Conservation (phyloP, 2,797 vertebrate species). For the Pagetopsis macropterus region DNA sequence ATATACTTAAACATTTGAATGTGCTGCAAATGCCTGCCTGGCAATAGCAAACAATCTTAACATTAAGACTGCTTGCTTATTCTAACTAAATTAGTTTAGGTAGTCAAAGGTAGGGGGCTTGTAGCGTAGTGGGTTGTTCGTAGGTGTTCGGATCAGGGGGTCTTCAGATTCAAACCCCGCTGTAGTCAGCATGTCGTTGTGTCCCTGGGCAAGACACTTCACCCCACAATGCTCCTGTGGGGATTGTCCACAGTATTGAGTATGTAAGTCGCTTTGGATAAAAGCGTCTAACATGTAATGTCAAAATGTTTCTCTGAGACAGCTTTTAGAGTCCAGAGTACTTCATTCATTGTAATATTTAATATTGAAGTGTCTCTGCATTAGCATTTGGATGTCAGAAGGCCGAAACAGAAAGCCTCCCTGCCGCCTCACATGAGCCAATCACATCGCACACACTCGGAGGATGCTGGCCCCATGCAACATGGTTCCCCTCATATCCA, state of each 20-base stretch:
- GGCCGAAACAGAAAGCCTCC: conserved; percentile 29
- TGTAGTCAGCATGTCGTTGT: too few species aligned
- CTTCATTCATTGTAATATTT: conserved; percentile 1
- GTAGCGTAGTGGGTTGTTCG: too few species aligned
- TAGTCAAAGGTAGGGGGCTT: not conserved
- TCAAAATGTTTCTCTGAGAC: not conserved
- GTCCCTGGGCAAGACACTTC: too few species aligned
- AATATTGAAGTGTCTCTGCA: conserved; percentile 4
- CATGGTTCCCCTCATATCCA: conserved; percentile 74
- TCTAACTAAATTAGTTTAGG: conserved; percentile 24
- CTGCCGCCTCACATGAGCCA: conserved; percentile 38
- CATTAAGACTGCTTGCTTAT: conserved; percentile 23
- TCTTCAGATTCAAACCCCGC: too few species aligned
- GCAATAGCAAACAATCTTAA: not conserved
- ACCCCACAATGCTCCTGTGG: too few species aligned
- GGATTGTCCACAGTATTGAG: too few species aligned
- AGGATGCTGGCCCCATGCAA: conserved; percentile 55
- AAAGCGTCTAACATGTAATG: not conserved
- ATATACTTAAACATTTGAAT: conserved; percentile 6
- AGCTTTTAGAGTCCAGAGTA: too few species aligned
- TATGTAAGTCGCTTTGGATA: too few species aligned
- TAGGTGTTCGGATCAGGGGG: too few species aligned
- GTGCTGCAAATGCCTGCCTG: not conserved
- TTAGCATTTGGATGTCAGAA: not conserved
- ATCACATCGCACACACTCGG: conserved; percentile 10